Evolutionary conservation across 2,888 invertebrate species (phyloP), one percentile per base, ranked within the genome.

Genomic region (Malthinus flaveolus): DNA sequence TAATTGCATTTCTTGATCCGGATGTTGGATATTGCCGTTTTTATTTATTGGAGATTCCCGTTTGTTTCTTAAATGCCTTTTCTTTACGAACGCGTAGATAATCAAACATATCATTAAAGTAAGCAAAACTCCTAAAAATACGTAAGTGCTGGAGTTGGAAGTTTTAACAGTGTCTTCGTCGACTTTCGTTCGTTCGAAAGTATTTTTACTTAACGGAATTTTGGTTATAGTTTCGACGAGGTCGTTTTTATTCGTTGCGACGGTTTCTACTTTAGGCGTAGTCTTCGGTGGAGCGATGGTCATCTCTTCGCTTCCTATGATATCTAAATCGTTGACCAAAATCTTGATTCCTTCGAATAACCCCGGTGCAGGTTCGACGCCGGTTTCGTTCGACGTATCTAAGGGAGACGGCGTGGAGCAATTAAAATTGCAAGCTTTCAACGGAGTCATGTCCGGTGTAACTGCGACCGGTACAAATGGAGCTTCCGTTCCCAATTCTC

Each of bases 1-100:
- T 44, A 66, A 72, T 62, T 75, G 75, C 73, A 78, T 72, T 66
- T 78, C 78, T 62, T 76, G 74, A 6, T 70, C 72, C 8, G 65
- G 56, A n/a, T 61, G 63, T 46, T 67, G 65, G 84, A 49, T 42
- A 8, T 46, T 39, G 13, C 47, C 59, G 0, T 15, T 7, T 8
- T 46, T 48, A 1, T 37, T 5, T 1, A 7, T 9, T 11, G 39
- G 32, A n/a, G 12, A n/a, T 8, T 42, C 37, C 13, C 48, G 32
- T 6, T 46, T 55, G 6, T 47, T 51, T 8, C n/a, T 13, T 7
- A 31, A 46, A 31, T 36, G 46, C 5, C 67, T 34, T 55, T 59
- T 63, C 23, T 67, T 69, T 0, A 73, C 61, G 1, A 73, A 63
- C 1, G 52, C 66, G 49, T 61, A 73, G 65, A 61, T 67, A 5